Base-by-base conservation (phyloP, 2,888 invertebrate genomes). In the Vandiemenella viatica region DNA sequence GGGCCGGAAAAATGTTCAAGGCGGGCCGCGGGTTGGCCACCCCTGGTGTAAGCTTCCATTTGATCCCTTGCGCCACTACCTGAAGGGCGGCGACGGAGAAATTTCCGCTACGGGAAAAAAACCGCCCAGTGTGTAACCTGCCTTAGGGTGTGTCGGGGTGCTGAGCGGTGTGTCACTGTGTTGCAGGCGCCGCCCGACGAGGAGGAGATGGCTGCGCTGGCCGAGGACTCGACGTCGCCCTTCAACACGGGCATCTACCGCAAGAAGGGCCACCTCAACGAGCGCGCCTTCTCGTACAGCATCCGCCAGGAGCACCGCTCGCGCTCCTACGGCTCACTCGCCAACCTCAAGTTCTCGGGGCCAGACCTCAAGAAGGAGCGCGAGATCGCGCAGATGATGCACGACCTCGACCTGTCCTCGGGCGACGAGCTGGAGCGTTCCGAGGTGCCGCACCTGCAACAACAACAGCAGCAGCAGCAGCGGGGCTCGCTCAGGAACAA, bases 251-350 rank as follows among this genome's bases (percentile, higher is more conserved):
- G 84, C n/a, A 90, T 91, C 54, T 91, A 91, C 63, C 73, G 87
- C 59, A 83, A 89, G 62, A 90, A 91, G 61, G 91, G 91, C 0
- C 91, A 92, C 61, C 68, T 92, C 56, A 92, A 92, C 67, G 92
- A 92, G 65, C 73, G 91, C 46, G 92, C 92, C 19, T 92, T 92
- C 64, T 89, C 89, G 49, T 91, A 92, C 69, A 91, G 91, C 58
- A 92, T 92, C 62, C 73, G 92, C 50, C 91, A 92, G 65, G 92
- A 92, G 65, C 91, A 92, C 64, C 77, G 92, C 56, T 90, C 90
- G 64, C 75, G 92, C 53, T 91, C 90, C 60, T 91, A 92, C 66
- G 91, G 91, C 51, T 89, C 89, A 52, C 71, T 92, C 64, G 89
- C 91, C 53, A 91, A 90, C 63, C 71, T 92, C 53, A 89, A 90